A percentile compares a stretch with the other conserved stretches of the same genome.
Evolutionary conservation across 2,113 vertebrate genomes (phyloP).

Genomic region (Hippocampus zosterae): DNA sequence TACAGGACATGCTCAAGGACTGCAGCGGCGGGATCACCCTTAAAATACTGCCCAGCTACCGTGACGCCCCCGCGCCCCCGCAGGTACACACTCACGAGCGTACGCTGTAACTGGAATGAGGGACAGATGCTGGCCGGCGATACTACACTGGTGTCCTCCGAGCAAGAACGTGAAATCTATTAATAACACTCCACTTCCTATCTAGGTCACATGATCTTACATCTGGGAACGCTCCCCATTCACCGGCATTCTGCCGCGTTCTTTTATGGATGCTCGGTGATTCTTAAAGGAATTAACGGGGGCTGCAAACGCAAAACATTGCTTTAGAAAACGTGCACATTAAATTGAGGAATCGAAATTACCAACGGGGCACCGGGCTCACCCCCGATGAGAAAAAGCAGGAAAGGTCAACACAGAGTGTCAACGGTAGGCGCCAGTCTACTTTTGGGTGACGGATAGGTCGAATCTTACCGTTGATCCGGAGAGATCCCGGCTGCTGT

Average conservation of each 20-base stretch:
- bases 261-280: background rate
- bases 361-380: no score
- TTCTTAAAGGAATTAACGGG: background rate
- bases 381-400: no score
- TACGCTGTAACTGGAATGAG: slow-evolving; percentile 6
- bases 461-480: no score
- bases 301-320: slow-evolving; percentile 4
- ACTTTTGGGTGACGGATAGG: background rate
- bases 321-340: no score
- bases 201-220: slow-evolving; percentile 51
- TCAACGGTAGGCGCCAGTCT: background rate
- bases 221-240: background rate
- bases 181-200: slow-evolving; percentile 69
- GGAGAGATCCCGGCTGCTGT: no score
- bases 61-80: slow-evolving; percentile 83
- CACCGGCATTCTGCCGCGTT: background rate
- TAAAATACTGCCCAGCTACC: slow-evolving; percentile 96
- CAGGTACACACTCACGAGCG: slow-evolving; percentile 73
- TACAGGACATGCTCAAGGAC: slow-evolving; percentile 91
- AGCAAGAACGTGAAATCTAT: slow-evolving; percentile 61
- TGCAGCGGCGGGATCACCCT: slow-evolving; percentile 92
- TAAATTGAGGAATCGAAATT: no score
- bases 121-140: slow-evolving; percentile 43
- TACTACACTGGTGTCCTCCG: slow-evolving; percentile 39
- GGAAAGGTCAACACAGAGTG: no score